Percentiles rank a stretch among this genome's conserved stretches.
Conservation (phyloP, 2,888 invertebrate species). For the Limenitis camilla region DNA sequence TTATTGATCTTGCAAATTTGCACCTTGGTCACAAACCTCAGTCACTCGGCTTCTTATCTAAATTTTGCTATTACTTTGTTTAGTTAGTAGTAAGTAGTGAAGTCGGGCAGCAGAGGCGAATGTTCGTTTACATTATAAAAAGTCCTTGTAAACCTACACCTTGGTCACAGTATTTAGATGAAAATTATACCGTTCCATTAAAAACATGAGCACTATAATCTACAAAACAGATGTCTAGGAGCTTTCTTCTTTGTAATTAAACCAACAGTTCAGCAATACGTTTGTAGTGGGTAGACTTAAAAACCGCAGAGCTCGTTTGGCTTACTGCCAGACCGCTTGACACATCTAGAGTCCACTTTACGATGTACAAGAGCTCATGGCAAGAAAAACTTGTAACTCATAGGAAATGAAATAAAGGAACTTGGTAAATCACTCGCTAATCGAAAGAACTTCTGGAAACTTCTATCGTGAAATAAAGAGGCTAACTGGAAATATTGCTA, state of each 20-base stretch:
- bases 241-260: conserved; percentile 1
- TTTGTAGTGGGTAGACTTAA: conserved; percentile 8
- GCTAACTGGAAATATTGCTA: conserved; percentile 5
- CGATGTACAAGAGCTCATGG: conserved; percentile 19
- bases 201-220: neutral
- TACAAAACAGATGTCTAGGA: neutral
- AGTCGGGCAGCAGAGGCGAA: no score
- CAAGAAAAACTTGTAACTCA: conserved; percentile 13
- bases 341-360: conserved; percentile 50
- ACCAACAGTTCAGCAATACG: conserved; percentile 3
- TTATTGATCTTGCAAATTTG: no score
- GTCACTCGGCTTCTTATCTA: no score
- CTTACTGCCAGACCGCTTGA: conserved; percentile 46
- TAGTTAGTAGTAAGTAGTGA: no score
- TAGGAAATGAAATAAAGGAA: conserved; percentile 10
- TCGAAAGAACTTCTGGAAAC: conserved; percentile 12
- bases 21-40: no score
- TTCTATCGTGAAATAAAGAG: conserved; percentile 13
- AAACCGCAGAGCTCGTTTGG: conserved; percentile 32
- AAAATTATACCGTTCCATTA: neutral
- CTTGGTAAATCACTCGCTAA: conserved; percentile 13
- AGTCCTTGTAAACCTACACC: no score
- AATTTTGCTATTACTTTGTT: no score
- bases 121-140: no score
- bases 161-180: neutral